Evolutionary conservation across 2,797 vertebrate genomes (phyloP).

Genomic region (Heteromormyrus szaboi): DNA sequence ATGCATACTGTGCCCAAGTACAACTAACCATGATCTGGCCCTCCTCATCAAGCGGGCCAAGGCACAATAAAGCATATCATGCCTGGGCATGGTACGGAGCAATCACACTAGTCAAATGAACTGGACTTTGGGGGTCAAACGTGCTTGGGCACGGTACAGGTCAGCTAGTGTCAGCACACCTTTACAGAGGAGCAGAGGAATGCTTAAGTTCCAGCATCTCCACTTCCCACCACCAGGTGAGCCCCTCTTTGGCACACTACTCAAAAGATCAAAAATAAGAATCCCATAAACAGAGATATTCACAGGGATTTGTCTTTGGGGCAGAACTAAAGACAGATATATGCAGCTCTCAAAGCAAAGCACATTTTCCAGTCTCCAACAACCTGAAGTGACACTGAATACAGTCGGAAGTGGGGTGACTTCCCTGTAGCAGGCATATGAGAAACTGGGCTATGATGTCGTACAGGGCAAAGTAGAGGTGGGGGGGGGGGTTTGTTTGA

Average conservation of each 20-base stretch:
- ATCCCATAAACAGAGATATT: not conserved
- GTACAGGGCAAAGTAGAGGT: not conserved
- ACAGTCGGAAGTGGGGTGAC: not conserved
- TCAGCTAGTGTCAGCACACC: not conserved
- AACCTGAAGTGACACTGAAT: constrained; percentile 14
- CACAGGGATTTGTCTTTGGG: not conserved
- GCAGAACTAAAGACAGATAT: not conserved
- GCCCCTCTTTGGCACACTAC: not conserved
- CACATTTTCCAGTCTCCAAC: not conserved
- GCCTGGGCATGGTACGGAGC: not conserved
- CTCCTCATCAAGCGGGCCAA: not conserved
- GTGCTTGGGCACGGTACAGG: not conserved
- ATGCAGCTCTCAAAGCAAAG: not conserved
- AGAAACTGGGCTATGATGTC: not conserved
- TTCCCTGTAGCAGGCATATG: not conserved
- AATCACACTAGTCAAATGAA: not conserved
- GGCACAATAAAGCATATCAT: not conserved
- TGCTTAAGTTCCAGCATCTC: not conserved
- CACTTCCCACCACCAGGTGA: not conserved
- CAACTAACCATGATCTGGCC: not conserved
- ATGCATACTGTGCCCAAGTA: not conserved
- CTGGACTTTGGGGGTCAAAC: not conserved
- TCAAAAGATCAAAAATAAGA: not conserved
- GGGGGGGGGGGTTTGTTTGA: not conserved
- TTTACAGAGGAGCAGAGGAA: not conserved